These are phyloP conservation scores for Protonemura montana DNA, from an alignment of 2,888 invertebrate genomes.

Conservation along the genomic window DNA sequence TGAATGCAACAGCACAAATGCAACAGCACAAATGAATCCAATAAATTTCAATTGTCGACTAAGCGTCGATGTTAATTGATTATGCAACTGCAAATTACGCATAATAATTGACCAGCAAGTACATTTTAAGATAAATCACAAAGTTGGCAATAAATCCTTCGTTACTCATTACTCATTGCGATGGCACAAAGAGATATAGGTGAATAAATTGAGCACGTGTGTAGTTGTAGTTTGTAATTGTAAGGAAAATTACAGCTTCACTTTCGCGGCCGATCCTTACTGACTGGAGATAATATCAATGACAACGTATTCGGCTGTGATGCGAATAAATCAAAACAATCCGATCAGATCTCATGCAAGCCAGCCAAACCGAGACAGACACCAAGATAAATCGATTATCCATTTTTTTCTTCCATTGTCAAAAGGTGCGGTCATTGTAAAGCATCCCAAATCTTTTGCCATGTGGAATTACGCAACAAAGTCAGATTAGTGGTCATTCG, in stretches of 20 bases:
- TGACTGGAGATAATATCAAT: background rate
- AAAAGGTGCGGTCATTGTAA: background rate
- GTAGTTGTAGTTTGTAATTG: background rate
- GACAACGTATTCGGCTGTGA: background rate
- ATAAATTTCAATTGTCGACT: background rate
- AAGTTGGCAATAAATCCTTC: background rate
- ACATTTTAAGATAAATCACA: background rate
- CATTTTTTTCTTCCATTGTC: background rate
- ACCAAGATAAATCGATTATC: background rate
- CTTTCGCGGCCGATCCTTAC: background rate
- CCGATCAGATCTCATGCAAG: background rate
- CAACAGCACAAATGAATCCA: background rate
- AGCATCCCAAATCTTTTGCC: background rate
- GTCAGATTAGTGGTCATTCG: background rate
- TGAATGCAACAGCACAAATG: background rate
- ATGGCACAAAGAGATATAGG: background rate
- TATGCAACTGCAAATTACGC: conserved; percentile 16
- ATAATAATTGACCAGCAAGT: background rate
- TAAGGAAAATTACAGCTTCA: background rate
- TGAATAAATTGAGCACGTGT: background rate
- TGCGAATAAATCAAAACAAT: background rate
- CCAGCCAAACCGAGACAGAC: background rate
- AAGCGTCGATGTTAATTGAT: conserved; percentile 17
- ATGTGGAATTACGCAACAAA: background rate
- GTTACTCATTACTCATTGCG: background rate